phyloP scores from a whole-genome alignment of 1,140 invertebrate species.

The Microplitis mediator region DNA sequence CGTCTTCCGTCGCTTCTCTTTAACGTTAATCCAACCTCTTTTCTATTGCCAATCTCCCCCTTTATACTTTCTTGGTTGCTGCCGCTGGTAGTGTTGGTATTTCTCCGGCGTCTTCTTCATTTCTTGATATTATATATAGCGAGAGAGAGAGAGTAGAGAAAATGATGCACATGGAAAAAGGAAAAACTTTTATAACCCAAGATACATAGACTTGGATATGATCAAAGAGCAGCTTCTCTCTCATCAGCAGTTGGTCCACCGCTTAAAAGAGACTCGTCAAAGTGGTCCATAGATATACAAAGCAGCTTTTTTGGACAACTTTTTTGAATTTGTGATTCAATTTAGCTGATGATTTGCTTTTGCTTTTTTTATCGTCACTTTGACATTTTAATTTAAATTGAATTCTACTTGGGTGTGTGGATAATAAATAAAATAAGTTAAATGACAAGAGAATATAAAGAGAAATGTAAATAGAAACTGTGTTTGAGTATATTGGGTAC shows the following conservation, averaged over 20 bases:
- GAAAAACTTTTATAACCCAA: background rate
- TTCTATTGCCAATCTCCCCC: constrained; percentile 16
- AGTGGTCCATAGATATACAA: constrained; percentile 8
- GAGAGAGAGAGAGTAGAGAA: background rate
- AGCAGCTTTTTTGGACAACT: background rate
- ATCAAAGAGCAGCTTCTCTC: constrained; percentile 24
- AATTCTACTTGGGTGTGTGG: background rate
- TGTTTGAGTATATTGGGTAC: background rate
- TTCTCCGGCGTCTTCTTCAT: background rate
- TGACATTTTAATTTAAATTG: no score
- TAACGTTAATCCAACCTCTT: constrained; percentile 39
- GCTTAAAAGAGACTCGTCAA: constrained; percentile 12
- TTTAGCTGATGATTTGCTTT: background rate
- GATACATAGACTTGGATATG: constrained; percentile 15
- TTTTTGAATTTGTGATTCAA: background rate
- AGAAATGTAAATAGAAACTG: background rate
- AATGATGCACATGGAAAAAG: background rate
- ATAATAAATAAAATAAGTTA: background rate
- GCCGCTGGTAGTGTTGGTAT: background rate
- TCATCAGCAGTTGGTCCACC: background rate
- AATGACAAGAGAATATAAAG: background rate
- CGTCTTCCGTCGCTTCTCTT: constrained; percentile 30
- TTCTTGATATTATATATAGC: background rate
- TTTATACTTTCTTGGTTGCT: constrained; percentile 1
- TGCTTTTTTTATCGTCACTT: no score